Evolutionary conservation across 1,140 invertebrate genomes (phyloP), one percentile per base, ranked within the genome.

Genomic region (Caerostris darwini): DNA sequence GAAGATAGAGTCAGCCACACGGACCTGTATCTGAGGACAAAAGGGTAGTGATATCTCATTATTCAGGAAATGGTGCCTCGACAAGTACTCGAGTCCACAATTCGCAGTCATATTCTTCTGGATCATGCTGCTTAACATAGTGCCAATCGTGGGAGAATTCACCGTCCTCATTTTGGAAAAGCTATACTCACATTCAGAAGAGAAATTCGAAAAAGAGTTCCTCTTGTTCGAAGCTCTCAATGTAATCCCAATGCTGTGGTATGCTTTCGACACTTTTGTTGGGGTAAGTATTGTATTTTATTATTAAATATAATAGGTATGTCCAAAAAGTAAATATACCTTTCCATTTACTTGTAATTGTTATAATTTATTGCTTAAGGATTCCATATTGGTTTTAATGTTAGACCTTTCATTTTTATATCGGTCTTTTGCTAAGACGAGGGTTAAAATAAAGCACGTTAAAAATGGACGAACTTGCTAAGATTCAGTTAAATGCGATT

Each of bases 271-370:
- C 8, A 14, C 77, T 0, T 12, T 54, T 6, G 14, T 83, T 12
- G 54, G 34, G 5, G 90, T 92, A 92, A 92, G 90, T 81, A 5
- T 87, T 7, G n/a, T 10, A 50, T 87, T 61, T 86, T 17, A 1
- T 54, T 59, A 59, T 34, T 34, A 34, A 34, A 2, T 34, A 34
- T 34, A 2, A 0, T 34, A 34, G 34, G 34, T 34, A 34, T 34
- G 34, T 2, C 34, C 34, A 34, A 34, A 2, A 34, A 34, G 2
- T 34, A 34, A 34, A 34, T 0, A 34, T 34, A 34, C 34, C 0
- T 34, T 34, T 34, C 34, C 34, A 34, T 34, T 34, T 34, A 34
- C 34, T 34, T 34, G 34, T 0, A 34, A 34, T 34, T 34, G 2
- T 34, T 34, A 34, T 0, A 34, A 34, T 34, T 34, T 2, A 34